A percentile compares a stretch with the other conserved stretches of the same genome.
Conservation (phyloP, 2,888 invertebrate species). For the Chorisops tibialis region DNA sequence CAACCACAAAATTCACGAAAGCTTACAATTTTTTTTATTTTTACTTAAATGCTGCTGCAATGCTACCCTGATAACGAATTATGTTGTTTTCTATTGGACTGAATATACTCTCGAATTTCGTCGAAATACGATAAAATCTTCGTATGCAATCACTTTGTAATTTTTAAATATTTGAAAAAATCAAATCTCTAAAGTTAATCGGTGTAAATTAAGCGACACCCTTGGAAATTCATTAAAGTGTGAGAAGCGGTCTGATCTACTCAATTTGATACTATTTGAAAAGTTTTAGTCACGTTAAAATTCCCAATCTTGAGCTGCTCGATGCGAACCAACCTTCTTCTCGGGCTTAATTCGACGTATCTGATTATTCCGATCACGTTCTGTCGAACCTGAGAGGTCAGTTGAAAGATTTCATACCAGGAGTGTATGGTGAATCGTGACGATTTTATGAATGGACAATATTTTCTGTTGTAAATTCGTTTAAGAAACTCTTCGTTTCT, state of each 20-base stretch:
- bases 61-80: too few relatives aligned
- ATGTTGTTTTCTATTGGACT: too few relatives aligned
- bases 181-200: too few relatives aligned
- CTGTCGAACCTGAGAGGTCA: slow-evolving; percentile 19
- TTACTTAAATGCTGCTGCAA: too few relatives aligned
- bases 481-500: slow-evolving; percentile 19
- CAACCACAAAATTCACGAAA: too few relatives aligned
- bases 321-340: slow-evolving; percentile 2
- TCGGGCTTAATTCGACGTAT: slow-evolving; percentile 8
- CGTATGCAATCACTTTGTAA: too few relatives aligned
- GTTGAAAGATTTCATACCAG: background rate
- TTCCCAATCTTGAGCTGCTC: slow-evolving; percentile 11
- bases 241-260: slow-evolving; percentile 16
- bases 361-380: slow-evolving; percentile 21
- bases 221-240: slow-evolving; percentile 21
- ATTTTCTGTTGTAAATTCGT: slow-evolving; percentile 26
- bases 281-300: slow-evolving; percentile 18
- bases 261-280: slow-evolving; percentile 23
- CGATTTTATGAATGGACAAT: slow-evolving; percentile 29
- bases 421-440: slow-evolving; percentile 21
- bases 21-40: too few relatives aligned
- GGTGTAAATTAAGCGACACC: too few relatives aligned
- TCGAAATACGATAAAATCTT: too few relatives aligned
- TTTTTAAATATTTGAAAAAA: too few relatives aligned
- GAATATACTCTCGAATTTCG: too few relatives aligned